A percentile compares a stretch with the other conserved stretches of the same genome.
Conservation (phyloP, 2,888 invertebrate species). For the Tetheella fluctuosa region DNA sequence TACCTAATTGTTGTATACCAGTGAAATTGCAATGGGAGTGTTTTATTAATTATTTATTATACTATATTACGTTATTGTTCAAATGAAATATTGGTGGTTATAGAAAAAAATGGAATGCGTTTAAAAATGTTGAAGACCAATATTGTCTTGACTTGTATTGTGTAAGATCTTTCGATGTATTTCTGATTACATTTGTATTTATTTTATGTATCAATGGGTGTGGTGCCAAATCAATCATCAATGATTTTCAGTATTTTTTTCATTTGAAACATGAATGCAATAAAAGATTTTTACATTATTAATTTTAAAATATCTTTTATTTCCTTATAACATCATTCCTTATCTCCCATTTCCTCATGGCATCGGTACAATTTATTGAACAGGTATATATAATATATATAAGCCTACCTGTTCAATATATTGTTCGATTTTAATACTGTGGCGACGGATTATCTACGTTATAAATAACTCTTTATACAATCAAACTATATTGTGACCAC, state of each 20-base stretch:
- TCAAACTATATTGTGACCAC: no score
- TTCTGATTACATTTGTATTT: not conserved
- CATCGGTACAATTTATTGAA: no score
- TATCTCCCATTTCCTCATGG: no score
- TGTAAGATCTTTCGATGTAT: constrained; percentile 13
- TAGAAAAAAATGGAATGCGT: constrained; percentile 20
- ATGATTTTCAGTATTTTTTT: not conserved
- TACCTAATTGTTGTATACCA: constrained; percentile 42
- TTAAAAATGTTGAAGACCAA: constrained; percentile 17
- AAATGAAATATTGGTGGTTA: constrained; percentile 22
- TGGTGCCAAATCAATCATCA: constrained; percentile 2
- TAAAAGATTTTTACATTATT: constrained; percentile 2
- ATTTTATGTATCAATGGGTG: not conserved
- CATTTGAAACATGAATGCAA: not conserved
- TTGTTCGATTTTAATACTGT: no score
- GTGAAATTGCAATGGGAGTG: constrained; percentile 39
- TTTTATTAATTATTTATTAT: constrained; percentile 36
- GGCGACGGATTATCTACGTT: no score
- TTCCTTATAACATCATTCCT: not conserved
- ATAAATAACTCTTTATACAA: no score
- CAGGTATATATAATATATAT: no score
- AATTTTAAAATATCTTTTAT: not conserved
- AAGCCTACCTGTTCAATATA: no score
- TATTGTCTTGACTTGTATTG: constrained; percentile 25
- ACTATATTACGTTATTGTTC: constrained; percentile 28